phyloP scores from a whole-genome alignment of 35 echinoderm and acorn worm genomes.

The Chiridota heheva region DNA sequence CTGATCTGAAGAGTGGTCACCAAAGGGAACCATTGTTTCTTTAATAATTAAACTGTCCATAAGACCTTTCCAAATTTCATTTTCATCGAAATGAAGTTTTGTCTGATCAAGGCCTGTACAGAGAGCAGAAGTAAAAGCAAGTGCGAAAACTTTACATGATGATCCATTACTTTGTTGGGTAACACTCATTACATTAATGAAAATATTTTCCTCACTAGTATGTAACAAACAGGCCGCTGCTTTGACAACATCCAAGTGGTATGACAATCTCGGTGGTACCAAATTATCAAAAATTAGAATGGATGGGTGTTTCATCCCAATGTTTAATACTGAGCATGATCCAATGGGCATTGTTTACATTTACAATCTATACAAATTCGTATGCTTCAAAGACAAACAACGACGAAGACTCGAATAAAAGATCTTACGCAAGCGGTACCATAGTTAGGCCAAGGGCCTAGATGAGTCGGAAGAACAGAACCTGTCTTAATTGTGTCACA shows the following conservation, averaged over 20 bases:
- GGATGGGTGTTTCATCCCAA: background rate
- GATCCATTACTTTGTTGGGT: too few species aligned
- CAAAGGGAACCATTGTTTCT: too few species aligned
- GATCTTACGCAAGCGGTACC: too few species aligned
- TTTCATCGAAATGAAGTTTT: background rate
- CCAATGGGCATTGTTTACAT: slow-evolving; percentile 14
- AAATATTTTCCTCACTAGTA: background rate
- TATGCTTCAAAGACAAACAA: background rate
- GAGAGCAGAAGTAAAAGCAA: background rate
- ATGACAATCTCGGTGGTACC: background rate
- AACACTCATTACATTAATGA: slow-evolving; percentile 7
- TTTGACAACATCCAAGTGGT: slow-evolving; percentile 3
- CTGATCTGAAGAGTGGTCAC: too few species aligned
- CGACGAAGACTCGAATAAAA: background rate
- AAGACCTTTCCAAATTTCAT: background rate
- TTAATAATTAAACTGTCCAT: background rate
- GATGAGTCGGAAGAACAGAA: too few species aligned
- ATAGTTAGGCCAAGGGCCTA: too few species aligned
- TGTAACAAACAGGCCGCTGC: slow-evolving; percentile 3
- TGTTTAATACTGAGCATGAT: slow-evolving; percentile 11
- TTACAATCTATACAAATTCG: slow-evolving; percentile 28
- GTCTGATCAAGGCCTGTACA: background rate
- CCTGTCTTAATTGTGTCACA: too few species aligned
- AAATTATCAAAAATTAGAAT: background rate
- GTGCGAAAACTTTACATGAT: background rate